These are phyloP conservation scores for Charanyca ferruginea DNA, from an alignment of 2,888 invertebrate genomes.

Conservation along the genomic window DNA sequence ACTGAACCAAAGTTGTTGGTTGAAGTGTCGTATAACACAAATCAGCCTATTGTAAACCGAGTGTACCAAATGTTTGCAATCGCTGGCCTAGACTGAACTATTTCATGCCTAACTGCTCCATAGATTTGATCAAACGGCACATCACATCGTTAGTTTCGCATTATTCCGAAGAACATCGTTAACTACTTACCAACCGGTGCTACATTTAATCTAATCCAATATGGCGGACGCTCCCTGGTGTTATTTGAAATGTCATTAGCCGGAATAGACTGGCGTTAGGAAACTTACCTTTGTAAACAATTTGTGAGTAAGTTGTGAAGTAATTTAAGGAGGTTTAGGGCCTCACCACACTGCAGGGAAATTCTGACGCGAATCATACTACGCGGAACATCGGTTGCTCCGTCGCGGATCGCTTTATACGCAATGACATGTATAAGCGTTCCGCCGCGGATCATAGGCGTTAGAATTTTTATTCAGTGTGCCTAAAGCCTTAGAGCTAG, in stretches of 20 bases:
- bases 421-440: no score
- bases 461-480: no score
- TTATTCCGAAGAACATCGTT: conserved; percentile 33
- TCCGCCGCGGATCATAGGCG: no score
- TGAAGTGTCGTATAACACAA: neutral
- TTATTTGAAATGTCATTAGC: conserved; percentile 37
- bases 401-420: no score
- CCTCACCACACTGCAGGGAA: no score
- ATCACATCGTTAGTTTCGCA: conserved; percentile 47
- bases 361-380: no score
- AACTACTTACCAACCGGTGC: conserved; percentile 34
- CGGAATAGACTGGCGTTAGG: conserved; percentile 11
- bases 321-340: neutral
- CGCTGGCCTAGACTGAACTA: neutral
- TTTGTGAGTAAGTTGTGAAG: neutral
- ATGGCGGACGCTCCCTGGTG: conserved; percentile 10
- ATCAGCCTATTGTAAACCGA: neutral
- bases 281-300: conserved; percentile 29
- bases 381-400: no score
- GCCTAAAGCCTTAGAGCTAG: no score
- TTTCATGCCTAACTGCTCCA: conserved; percentile 13
- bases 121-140: conserved; percentile 28
- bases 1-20: neutral
- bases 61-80: neutral
- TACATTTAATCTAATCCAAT: conserved; percentile 36